phyloP scores from a whole-genome alignment of 2,888 invertebrate species.

The Corythucha ciliata region DNA sequence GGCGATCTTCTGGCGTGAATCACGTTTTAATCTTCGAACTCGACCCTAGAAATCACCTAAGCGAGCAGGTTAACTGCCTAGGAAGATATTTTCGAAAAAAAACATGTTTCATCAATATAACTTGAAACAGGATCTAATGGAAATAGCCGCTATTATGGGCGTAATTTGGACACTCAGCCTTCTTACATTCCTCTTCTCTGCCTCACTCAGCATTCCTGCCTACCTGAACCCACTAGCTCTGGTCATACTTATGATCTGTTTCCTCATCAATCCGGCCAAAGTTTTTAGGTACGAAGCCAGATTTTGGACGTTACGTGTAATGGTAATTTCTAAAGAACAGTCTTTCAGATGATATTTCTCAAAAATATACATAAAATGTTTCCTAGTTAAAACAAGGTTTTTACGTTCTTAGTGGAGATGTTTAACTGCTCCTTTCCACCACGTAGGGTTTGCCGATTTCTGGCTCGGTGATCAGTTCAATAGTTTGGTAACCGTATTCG shows the following conservation, averaged over 20 bases:
- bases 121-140: slow-evolving; percentile 49
- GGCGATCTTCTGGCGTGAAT: slow-evolving; percentile 72
- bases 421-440: slow-evolving; percentile 63
- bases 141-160: slow-evolving; percentile 64
- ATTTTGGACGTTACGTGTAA: slow-evolving; percentile 60
- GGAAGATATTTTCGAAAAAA: slow-evolving; percentile 38
- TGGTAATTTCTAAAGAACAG: slow-evolving; percentile 41
- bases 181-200: slow-evolving; percentile 58
- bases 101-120: neutral
- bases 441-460: slow-evolving; percentile 74
- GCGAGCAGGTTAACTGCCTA: slow-evolving; percentile 52
- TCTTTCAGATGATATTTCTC: neutral
- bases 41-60: slow-evolving; percentile 66
- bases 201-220: slow-evolving; percentile 59
- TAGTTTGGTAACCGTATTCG: slow-evolving; percentile 62
- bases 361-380: neutral
- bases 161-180: slow-evolving; percentile 59
- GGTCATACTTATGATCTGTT: slow-evolving; percentile 55
- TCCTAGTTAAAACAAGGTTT: neutral
- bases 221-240: slow-evolving; percentile 66
- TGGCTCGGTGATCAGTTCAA: slow-evolving; percentile 80
- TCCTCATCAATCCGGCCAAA: slow-evolving; percentile 65
- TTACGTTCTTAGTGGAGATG: slow-evolving; percentile 47
- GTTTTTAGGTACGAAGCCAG: slow-evolving; percentile 66
- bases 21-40: slow-evolving; percentile 76